A percentile compares a stretch with the other conserved stretches of the same genome.
phyloP scores from a whole-genome alignment of 2,113 vertebrate genomes.

The Aleadryas rufinucha region DNA sequence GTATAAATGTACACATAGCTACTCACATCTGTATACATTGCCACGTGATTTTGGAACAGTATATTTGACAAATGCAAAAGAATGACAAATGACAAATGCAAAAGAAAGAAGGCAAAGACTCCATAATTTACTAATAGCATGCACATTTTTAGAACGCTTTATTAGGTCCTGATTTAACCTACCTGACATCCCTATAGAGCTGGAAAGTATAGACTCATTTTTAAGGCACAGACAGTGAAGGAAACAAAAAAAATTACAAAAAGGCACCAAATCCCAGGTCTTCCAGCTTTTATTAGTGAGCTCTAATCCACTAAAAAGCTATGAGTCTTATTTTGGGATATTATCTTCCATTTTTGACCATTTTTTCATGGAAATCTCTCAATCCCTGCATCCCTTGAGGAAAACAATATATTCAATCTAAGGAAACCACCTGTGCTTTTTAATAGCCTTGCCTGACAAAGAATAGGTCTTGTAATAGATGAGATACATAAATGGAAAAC shows the following conservation, averaged over 20 bases:
- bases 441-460: neutral
- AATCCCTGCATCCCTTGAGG: neutral
- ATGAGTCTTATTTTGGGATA: neutral
- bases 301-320: neutral
- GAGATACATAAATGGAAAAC: slow-evolving; percentile 29
- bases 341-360: neutral
- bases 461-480: neutral
- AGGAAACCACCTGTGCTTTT: neutral
- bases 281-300: neutral
- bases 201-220: neutral
- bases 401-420: neutral
- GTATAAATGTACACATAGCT: neutral
- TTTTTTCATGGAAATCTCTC: neutral
- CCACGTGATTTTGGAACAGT: neutral
- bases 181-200: neutral
- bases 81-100: no score
- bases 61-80: neutral
- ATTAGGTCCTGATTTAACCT: neutral
- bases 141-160: neutral
- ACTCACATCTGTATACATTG: neutral
- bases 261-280: neutral
- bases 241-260: neutral
- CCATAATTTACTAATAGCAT: neutral
- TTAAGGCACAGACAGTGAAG: neutral
- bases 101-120: neutral